phyloP scores from a whole-genome alignment of 1,140 invertebrate genomes.

The Drosophila dunni region DNA sequence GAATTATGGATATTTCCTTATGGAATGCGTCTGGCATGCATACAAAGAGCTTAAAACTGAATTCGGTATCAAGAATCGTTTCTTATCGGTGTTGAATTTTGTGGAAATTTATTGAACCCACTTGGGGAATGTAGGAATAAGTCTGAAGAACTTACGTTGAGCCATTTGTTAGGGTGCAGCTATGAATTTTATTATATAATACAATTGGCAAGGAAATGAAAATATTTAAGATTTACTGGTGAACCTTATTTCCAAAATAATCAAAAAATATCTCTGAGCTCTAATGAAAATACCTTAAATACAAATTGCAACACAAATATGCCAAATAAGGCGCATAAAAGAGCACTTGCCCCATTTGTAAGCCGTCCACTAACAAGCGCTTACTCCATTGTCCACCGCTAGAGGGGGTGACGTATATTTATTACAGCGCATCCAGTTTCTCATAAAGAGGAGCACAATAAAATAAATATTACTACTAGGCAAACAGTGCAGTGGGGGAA shows the following conservation, averaged over 20 bases:
- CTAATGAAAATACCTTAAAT: not conserved
- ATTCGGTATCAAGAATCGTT: slow-evolving; percentile 48
- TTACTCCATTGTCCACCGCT: slow-evolving; percentile 11
- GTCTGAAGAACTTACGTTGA: slow-evolving; percentile 21
- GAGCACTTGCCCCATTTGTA: not conserved
- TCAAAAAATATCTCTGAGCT: too few species aligned
- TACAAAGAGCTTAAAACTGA: slow-evolving; percentile 46
- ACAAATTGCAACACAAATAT: not conserved
- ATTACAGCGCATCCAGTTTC: slow-evolving; percentile 26
- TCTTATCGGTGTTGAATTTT: slow-evolving; percentile 70
- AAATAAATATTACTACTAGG: slow-evolving; percentile 15
- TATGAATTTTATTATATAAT: slow-evolving; percentile 14
- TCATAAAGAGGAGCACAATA: slow-evolving; percentile 36
- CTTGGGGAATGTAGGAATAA: slow-evolving; percentile 19
- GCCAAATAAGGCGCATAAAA: too few species aligned
- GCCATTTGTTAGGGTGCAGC: not conserved
- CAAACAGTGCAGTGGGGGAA: not conserved
- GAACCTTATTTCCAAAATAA: too few species aligned
- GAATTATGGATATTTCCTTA: slow-evolving; percentile 78
- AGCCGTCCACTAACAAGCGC: slow-evolving; percentile 6
- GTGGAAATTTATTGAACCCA: slow-evolving; percentile 65
- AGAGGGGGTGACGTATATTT: slow-evolving; percentile 33
- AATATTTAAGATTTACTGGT: too few species aligned
- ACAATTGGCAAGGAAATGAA: slow-evolving; percentile 14
- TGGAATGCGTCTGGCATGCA: slow-evolving; percentile 60